phyloP scores from a whole-genome alignment of 2,888 invertebrate genomes.

The Lingula anatina region DNA sequence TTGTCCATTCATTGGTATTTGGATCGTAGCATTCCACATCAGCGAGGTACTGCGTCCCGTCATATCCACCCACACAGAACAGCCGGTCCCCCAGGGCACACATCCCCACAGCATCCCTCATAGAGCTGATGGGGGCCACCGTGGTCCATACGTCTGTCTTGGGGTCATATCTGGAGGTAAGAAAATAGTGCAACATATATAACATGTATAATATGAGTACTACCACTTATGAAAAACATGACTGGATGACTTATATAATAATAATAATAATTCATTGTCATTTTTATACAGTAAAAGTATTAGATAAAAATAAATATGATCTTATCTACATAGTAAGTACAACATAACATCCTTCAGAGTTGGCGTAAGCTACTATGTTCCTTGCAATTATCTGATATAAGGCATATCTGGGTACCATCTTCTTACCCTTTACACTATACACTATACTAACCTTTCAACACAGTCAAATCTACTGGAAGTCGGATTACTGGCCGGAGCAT shows the following conservation, averaged over 20 bases:
- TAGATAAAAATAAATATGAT: too few species aligned
- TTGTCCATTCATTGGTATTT: constrained; percentile 56
- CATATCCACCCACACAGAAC: constrained; percentile 84
- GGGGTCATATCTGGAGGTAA: constrained; percentile 57
- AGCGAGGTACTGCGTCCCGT: constrained; percentile 81
- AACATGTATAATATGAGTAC: too few species aligned
- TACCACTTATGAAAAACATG: too few species aligned
- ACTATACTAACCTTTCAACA: constrained; percentile 69
- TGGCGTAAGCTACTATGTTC: too few species aligned
- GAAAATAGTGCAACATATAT: neutral
- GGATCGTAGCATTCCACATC: constrained; percentile 83
- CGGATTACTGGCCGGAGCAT: constrained; percentile 83
- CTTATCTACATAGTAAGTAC: too few species aligned
- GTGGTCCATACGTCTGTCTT: constrained; percentile 81
- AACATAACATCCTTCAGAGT: too few species aligned
- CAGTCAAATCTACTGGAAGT: constrained; percentile 79
- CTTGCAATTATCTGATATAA: too few species aligned
- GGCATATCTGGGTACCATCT: too few species aligned
- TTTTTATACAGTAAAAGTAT: too few species aligned
- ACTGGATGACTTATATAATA: too few species aligned
- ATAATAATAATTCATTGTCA: too few species aligned
- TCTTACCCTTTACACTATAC: too few species aligned
- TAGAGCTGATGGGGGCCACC: constrained; percentile 75
- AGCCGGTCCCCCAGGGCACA: constrained; percentile 78
- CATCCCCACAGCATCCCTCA: constrained; percentile 83